Base-by-base conservation (phyloP, 2,113 vertebrate species). In the Raja brachyura region DNA sequence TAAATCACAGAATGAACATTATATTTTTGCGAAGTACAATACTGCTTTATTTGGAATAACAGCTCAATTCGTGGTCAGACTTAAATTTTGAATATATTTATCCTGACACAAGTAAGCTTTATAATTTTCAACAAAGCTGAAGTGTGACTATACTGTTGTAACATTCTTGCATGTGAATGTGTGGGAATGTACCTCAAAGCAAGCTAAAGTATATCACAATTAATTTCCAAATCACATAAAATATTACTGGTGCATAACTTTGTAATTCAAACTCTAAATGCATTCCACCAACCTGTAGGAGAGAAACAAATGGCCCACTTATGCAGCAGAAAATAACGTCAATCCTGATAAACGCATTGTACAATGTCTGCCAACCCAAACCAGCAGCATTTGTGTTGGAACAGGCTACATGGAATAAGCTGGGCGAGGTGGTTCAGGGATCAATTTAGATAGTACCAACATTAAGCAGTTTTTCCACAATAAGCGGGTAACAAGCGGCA, bases 31-130 rank as follows among this genome's bases (percentile, higher is more conserved):
- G 1, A n/a, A 88, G 7, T 14, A 66, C 61, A 88, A 85, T 31
- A 88, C 5, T 66, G 59, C 85, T 88, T 66, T 85, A 85, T 85
- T 85, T 48, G 81, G 54, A 85, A 85, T 59, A 59, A 33, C 78
- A 81, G 22, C 54, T 83, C 79, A 59, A 85, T 85, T 85, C 81
- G 59, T 56, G 81, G 81, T 85, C 81, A 22, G 25, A 20, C 20
- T 85, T 25, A 85, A 18, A 28, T 59, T 54, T 22, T 85, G 81
- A 85, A 85, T 59, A 59, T 22, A 85, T 59, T 59, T 85, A 85
- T 54, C 20, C 81, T 28, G 25, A 85, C 81, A 85, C 81, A 25
- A 59, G 20, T 85, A 59, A 33, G 54, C 81, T 59, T 85, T 85
- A 85, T 59, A 22, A 22, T 54, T 85, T 59, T 85, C 48, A 54